Conservation (phyloP, 2,113 vertebrate species). For the Campylomormyrus tamandua region DNA sequence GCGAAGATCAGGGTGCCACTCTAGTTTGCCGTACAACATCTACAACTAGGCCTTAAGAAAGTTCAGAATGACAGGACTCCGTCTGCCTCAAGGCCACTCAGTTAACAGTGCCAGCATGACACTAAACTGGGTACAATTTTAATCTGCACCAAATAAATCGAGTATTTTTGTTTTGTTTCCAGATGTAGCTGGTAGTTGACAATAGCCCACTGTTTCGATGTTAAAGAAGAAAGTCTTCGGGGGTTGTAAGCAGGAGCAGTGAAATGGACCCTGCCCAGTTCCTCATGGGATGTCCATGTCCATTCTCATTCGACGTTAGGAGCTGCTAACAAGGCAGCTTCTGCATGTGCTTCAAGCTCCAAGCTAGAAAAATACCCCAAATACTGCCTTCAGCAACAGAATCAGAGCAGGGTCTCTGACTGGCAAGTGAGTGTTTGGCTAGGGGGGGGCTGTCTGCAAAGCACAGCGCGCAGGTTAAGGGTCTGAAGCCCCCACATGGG, state of each 20-base stretch:
- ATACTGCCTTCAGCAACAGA: background rate
- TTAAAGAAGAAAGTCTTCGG: background rate
- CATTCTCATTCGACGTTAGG: background rate
- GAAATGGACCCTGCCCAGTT: background rate
- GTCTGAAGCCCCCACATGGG: background rate
- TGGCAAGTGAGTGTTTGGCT: background rate
- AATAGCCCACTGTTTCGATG: background rate
- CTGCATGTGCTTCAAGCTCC: background rate
- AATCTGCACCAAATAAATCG: background rate
- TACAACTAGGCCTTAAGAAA: background rate
- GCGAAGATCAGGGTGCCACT: background rate
- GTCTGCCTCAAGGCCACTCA: background rate
- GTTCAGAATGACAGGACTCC: background rate
- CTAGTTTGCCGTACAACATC: background rate
- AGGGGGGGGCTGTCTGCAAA: background rate
- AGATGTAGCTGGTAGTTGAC: background rate
- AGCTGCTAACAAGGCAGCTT: background rate
- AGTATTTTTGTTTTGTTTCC: background rate
- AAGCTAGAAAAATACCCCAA: background rate
- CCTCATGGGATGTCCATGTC: background rate
- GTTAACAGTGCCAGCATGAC: background rate
- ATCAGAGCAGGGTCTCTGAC: background rate
- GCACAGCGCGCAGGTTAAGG: background rate
- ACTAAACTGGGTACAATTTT: background rate
- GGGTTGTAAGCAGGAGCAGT: background rate